These are phyloP conservation scores for Orycteropus afer DNA, from an alignment of 2,113 vertebrate species.

Conservation along the genomic window DNA sequence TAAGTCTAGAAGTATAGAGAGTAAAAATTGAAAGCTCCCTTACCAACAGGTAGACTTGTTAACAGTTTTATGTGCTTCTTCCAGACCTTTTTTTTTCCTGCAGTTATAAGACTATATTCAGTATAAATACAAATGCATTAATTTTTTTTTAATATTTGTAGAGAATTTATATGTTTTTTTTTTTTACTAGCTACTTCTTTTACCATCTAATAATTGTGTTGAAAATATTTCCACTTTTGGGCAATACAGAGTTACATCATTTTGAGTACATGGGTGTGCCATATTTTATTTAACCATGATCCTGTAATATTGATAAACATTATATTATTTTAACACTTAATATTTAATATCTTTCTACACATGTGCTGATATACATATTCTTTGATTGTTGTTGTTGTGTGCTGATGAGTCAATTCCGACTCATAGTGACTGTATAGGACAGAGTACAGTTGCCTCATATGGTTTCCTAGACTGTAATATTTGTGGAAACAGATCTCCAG, in stretches of 20 bases:
- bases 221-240: not conserved
- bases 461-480: not conserved
- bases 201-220: slow-evolving; percentile 20
- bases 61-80: not conserved
- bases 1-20: not conserved
- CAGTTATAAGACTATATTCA: not conserved
- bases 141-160: not conserved
- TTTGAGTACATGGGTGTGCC: not conserved
- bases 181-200: not conserved
- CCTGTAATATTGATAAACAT: not conserved
- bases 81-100: not conserved
- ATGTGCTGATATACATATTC: not conserved
- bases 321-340: slow-evolving; percentile 24
- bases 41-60: slow-evolving; percentile 16
- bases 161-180: slow-evolving; percentile 4
- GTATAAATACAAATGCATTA: not conserved
- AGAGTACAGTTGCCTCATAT: not conserved
- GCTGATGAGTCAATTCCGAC: not conserved
- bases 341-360: not conserved
- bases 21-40: not conserved
- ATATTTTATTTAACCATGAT: not conserved
- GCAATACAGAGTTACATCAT: not conserved
- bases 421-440: not conserved
- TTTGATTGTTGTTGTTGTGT: not conserved
- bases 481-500: not conserved